A percentile compares a stretch with the other conserved stretches of the same genome.
Conservation (phyloP, 2,113 vertebrate species). For the Mustelus asterias region DNA sequence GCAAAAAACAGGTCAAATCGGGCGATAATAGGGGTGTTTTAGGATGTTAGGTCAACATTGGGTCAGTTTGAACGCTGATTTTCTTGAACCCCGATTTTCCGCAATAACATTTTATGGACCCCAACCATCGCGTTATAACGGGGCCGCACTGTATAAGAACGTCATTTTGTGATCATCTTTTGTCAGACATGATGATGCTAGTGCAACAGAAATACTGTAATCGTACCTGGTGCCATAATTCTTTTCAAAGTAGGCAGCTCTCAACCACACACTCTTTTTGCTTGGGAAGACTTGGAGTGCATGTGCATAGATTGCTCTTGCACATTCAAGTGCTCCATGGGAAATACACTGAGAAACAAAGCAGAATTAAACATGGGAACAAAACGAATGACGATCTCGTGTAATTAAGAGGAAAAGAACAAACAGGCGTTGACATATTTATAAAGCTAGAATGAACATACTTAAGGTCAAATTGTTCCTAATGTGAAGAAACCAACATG, state of each 20-base stretch:
- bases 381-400: neutral
- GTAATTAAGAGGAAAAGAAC: neutral
- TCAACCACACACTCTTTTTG: constrained; percentile 96
- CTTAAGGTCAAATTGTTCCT: neutral
- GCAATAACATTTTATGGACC: too few relatives aligned
- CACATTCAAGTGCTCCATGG: constrained; percentile 89
- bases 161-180: neutral
- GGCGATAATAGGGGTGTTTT: too few relatives aligned
- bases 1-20: too few relatives aligned
- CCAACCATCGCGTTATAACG: too few relatives aligned
- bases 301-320: constrained; percentile 90
- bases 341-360: constrained; percentile 74
- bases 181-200: neutral
- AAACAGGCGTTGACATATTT: constrained; percentile 33
- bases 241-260: constrained; percentile 96
- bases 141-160: too few relatives aligned
- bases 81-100: too few relatives aligned
- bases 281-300: constrained; percentile 94
- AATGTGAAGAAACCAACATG: neutral
- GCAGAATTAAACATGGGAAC: neutral
- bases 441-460: neutral
- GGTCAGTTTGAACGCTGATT: too few relatives aligned
- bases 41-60: too few relatives aligned
- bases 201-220: neutral
- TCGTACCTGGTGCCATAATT: constrained; percentile 86